Evolutionary conservation across 2,888 invertebrate genomes (phyloP), one percentile per base, ranked within the genome.

Genomic region (Mimumesa dahlbomi): DNA sequence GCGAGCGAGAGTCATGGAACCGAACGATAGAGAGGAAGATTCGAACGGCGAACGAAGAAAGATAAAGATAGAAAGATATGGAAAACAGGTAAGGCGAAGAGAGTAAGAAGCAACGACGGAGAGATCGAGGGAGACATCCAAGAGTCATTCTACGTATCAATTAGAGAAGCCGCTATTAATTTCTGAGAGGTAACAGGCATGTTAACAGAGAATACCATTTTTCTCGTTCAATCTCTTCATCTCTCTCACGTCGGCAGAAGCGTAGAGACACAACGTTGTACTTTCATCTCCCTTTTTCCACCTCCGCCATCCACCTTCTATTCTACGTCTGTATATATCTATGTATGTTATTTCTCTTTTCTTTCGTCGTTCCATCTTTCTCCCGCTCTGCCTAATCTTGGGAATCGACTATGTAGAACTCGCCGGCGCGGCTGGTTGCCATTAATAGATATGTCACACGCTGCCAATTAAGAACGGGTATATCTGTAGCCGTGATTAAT

Each of bases 381-480:
- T 52, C 43, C 34, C 38, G 18, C 34, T 75, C 66, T 50, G 70
- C 70, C 79, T 81, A 85, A 85, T 85, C 84, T 83, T 66, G 71
- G 66, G 67, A 82, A 83, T 84, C 82, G 76, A 34, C 56, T 46
- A 31, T 13, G 38, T 50, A 40, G 43, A 43, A 58, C 53, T 49
- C 53, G 66, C 53, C 40, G 56, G 40, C 49, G 61, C 46, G 62
- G 56, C 54, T 70, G 64, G 54, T 58, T 65, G 74, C 77, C 85
- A 83, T 86, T 85, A 87, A 86, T 84, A 85, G 85, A 85, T 77
- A 82, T 76, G 86, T 86, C 85, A 83, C 77, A 73, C 71, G 78
- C 73, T 81, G 84, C 84, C 84, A 87, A 87, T 87, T 87, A 87
- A 84, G 81, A 77, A 73, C 76, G 68, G 61, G 69, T 77, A 69